Percentiles rank a stretch among this genome's conserved stretches.
Conservation (phyloP, 1,140 invertebrate genomes). For the Drosophila novamexicana region DNA sequence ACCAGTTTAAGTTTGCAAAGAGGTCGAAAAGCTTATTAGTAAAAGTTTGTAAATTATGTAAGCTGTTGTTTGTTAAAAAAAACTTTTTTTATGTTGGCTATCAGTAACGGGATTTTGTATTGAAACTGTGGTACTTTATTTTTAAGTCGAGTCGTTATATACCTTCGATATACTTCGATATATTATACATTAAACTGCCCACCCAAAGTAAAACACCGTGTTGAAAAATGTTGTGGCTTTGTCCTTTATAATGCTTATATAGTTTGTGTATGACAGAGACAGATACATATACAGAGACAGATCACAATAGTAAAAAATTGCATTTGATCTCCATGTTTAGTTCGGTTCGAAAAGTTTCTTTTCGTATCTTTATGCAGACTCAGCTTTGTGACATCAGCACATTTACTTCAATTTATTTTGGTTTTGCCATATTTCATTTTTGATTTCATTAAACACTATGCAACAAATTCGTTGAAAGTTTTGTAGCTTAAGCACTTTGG, state of each 20-base stretch:
- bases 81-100: no score
- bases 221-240: conserved; percentile 31
- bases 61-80: no score
- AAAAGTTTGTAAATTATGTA: no score
- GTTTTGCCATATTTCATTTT: conserved; percentile 2
- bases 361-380: conserved; percentile 4
- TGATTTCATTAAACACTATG: conserved; percentile 13
- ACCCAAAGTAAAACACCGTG: conserved; percentile 18
- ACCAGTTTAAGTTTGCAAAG: not conserved
- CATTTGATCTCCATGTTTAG: conserved; percentile 21
- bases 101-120: no score
- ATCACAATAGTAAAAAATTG: conserved; percentile 21
- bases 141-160: no score
- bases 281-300: conserved; percentile 4
- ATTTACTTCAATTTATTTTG: conserved; percentile 25
- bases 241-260: conserved; percentile 42
- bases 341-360: conserved; percentile 24
- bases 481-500: conserved; percentile 5
- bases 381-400: conserved; percentile 33
- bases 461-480: conserved; percentile 20
- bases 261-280: not conserved
- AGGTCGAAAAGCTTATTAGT: not conserved
- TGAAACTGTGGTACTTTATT: no score
- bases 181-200: not conserved
- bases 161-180: no score